Base-by-base conservation (phyloP, 1,140 invertebrate species). In the Ceratitis capitata region DNA sequence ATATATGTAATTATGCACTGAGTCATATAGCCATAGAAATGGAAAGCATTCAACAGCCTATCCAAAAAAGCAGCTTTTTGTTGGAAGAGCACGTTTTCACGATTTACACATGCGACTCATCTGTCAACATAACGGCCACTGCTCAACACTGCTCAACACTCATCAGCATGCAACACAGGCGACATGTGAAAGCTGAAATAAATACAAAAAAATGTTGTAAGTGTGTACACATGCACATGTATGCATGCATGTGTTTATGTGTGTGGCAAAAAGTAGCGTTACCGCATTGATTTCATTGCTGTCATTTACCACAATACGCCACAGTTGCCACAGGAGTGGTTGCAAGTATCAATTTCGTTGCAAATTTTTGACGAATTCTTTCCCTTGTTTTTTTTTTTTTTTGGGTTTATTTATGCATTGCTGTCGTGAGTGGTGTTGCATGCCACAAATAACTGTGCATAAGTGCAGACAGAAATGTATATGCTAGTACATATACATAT, bases 251-350 rank as follows among this genome's bases (percentile, higher is more conserved):
- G 32, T 42, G 32, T 74, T 74, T 2, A 7, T 10, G 23, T n/a
- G 58, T 64, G 58, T 64, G 58, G 16, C 5, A 12, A 35, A 45
- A 78, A 42, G 10, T 45, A 78, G 39, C 39, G 69, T 45, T 45
- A 78, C 69, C 69, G 39, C 69, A 78, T 78, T 78, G 69, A 45
- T 78, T 78, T 78, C 69, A 78, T 45, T 78, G 69, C 39, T 78
- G 69, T 78, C 69, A 78, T 78, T 78, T 78, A 39, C 39, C 16
- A 78, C n/a, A 45, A 45, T 78, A 26, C 39, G n/a, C n/a, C n/a
- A 23, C 23, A 45, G 19, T 26, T n/a, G 69, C 69, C 69, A 42
- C 35, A 3, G 39, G 42, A 78, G 69, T 78, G 69, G 69, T 78
- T 78, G 69, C 69, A 35, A 23, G 39, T 78, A 78, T 78, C 69